Conservation (phyloP, 2,888 invertebrate genomes). For the Philonicus albiceps region DNA sequence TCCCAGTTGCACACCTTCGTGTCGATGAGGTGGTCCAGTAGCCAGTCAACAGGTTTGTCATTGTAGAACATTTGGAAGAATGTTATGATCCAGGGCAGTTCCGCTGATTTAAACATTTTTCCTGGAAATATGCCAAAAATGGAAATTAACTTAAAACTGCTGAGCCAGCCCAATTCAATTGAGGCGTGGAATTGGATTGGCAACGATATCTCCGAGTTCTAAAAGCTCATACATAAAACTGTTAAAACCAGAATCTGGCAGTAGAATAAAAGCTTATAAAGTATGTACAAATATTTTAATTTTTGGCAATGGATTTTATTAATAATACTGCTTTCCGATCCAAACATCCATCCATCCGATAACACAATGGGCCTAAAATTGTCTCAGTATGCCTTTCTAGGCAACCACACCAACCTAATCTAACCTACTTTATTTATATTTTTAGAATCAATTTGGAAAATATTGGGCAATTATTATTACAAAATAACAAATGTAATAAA, state of each 20-base stretch:
- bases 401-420: too few relatives aligned
- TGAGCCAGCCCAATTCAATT: not conserved
- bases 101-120: slow-evolving; percentile 89
- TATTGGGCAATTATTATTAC: too few relatives aligned
- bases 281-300: not conserved
- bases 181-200: not conserved
- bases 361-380: too few relatives aligned
- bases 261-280: not conserved
- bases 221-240: not conserved
- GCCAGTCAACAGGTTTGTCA: slow-evolving; percentile 97
- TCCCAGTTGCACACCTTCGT: slow-evolving; percentile 89
- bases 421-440: too few relatives aligned
- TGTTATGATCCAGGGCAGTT: slow-evolving; percentile 85
- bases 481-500: too few relatives aligned
- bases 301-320: not conserved
- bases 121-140: slow-evolving; percentile 62
- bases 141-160: not conserved
- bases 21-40: slow-evolving; percentile 86
- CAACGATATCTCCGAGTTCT: not conserved
- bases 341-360: not conserved
- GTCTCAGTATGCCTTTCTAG: too few relatives aligned
- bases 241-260: not conserved
- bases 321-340: not conserved
- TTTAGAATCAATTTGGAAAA: too few relatives aligned
- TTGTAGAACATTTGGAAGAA: slow-evolving; percentile 95